Evolutionary conservation across 1,140 invertebrate genomes (phyloP).

Genomic region (Andrena cerasifolii): DNA sequence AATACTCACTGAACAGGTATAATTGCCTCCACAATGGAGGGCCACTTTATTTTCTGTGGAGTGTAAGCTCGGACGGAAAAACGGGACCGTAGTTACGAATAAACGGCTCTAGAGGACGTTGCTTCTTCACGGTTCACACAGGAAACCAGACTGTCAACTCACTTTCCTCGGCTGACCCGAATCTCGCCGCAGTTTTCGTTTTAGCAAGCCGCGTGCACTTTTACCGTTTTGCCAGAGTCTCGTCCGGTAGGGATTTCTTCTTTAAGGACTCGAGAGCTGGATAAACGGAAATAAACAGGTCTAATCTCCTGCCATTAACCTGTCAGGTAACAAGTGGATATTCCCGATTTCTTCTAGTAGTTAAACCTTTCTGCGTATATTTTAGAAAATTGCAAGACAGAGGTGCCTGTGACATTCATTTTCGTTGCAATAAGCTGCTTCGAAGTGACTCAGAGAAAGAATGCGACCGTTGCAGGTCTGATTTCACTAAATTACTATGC

Average conservation of each 20-base stretch:
- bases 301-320: not conserved
- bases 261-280: not conserved
- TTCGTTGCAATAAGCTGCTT: not conserved
- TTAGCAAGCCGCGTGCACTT: slow-evolving; percentile 52
- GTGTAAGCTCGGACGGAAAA: not conserved
- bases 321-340: not conserved
- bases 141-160: slow-evolving; percentile 63
- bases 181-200: slow-evolving; percentile 61
- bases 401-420: no score
- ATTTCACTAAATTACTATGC: not conserved
- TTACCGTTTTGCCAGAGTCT: slow-evolving; percentile 41
- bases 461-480: no score
- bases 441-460: no score
- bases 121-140: not conserved
- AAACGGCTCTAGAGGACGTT: not conserved
- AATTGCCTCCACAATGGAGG: not conserved
- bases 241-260: slow-evolving; percentile 48
- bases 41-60: not conserved
- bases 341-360: not conserved
- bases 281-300: slow-evolving; percentile 9
- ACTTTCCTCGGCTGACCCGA: slow-evolving; percentile 71
- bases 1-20: slow-evolving; percentile 23
- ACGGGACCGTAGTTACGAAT: not conserved
- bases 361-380: not conserved
- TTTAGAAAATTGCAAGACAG: no score